These are phyloP conservation scores for Mongoloraphidia duomilia DNA, from an alignment of 2,888 invertebrate genomes.

Conservation along the genomic window DNA sequence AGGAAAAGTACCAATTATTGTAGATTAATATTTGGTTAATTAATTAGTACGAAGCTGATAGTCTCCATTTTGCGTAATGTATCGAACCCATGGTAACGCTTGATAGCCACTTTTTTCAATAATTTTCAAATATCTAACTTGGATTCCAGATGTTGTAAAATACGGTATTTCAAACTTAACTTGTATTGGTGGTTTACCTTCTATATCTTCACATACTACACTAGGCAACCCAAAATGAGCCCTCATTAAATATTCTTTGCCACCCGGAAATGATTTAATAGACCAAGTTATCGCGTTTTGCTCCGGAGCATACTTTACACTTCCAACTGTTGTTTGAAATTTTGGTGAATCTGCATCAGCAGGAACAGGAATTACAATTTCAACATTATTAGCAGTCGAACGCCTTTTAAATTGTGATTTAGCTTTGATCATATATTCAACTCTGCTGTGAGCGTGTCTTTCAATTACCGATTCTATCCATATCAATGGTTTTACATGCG, in stretches of 20 bases:
- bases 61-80: slow-evolving; percentile 98
- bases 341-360: slow-evolving; percentile 97
- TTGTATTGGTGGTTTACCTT: slow-evolving; percentile 95
- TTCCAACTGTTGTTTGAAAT: slow-evolving; percentile 94
- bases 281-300: slow-evolving; percentile 96
- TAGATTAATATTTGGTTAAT: no score
- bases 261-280: slow-evolving; percentile 93
- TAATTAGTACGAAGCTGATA: slow-evolving; percentile 90
- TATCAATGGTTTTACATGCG: slow-evolving; percentile 92
- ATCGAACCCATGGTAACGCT: slow-evolving; percentile 97
- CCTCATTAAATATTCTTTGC: slow-evolving; percentile 95
- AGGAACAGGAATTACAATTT: slow-evolving; percentile 91
- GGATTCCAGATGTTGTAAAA: slow-evolving; percentile 97
- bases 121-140: slow-evolving; percentile 90
- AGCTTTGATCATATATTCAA: slow-evolving; percentile 98
- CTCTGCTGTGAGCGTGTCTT: slow-evolving; percentile 89
- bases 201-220: slow-evolving; percentile 83
- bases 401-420: slow-evolving; percentile 95
- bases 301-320: slow-evolving; percentile 94
- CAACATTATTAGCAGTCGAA: slow-evolving; percentile 97
- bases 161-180: slow-evolving; percentile 99
- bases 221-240: slow-evolving; percentile 97
- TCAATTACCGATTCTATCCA: slow-evolving; percentile 99
- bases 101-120: slow-evolving; percentile 99
- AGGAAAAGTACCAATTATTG: no score